Conservation (phyloP, 2,113 vertebrate species). For the Ochotona curzoniae region DNA sequence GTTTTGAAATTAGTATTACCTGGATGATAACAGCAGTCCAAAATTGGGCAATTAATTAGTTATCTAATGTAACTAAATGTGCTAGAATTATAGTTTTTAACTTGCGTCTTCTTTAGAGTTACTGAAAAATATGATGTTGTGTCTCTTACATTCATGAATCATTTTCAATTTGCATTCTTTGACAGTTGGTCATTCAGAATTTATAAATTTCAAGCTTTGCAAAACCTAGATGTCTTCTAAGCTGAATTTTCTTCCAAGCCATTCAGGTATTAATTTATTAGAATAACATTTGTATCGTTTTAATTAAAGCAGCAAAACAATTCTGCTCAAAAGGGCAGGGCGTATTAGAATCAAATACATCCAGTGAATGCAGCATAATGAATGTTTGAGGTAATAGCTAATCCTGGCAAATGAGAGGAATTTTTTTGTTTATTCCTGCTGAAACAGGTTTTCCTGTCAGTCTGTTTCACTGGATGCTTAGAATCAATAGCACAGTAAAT, state of each 20-base stretch:
- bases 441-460: conserved; percentile 55
- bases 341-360: conserved; percentile 38
- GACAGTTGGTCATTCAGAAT: not conserved
- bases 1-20: not conserved
- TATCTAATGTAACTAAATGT: not conserved
- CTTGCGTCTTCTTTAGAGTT: not conserved
- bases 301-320: not conserved
- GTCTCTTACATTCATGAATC: not conserved
- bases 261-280: conserved; percentile 12
- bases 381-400: conserved; percentile 69
- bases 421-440: conserved; percentile 71
- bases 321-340: not conserved
- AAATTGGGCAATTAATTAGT: not conserved
- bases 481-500: conserved; percentile 46
- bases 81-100: not conserved
- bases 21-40: not conserved
- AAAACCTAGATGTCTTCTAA: not conserved
- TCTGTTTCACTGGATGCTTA: conserved; percentile 2
- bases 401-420: conserved; percentile 61
- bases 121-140: not conserved
- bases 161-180: conserved; percentile 42
- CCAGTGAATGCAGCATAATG: conserved; percentile 62
- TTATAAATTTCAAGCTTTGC: not conserved
- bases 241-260: not conserved
- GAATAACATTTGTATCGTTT: not conserved